Percentiles rank a stretch among this genome's conserved stretches.
Conservation (phyloP, 92 coral and sea anemone genomes). For the Heteractis magnifica region DNA sequence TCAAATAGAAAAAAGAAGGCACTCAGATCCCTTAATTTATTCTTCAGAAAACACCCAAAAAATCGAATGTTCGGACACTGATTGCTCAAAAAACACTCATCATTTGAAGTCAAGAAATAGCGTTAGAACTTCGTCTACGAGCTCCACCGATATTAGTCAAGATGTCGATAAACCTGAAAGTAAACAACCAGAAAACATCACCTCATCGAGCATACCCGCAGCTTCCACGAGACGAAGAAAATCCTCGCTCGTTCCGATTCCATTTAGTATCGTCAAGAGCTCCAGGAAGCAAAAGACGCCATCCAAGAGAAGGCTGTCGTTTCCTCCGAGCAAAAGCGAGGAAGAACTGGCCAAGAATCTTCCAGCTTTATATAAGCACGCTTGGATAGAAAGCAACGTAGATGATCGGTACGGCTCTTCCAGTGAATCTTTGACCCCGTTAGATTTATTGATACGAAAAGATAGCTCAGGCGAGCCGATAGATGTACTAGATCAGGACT, state of each 20-base stretch:
- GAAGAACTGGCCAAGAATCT: background rate
- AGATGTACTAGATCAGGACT: background rate
- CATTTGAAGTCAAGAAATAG: background rate
- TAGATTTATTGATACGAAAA: background rate
- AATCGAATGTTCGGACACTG: background rate
- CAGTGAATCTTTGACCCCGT: background rate
- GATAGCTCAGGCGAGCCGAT: background rate
- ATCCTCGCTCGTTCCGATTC: conserved; percentile 32
- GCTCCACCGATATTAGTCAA: background rate
- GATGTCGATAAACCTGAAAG: background rate
- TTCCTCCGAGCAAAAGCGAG: conserved; percentile 23
- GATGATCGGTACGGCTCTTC: background rate
- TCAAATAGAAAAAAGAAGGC: conserved; percentile 28
- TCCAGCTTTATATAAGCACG: background rate
- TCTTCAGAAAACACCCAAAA: background rate
- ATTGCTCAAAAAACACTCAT: background rate
- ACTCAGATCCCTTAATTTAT: conserved; percentile 25
- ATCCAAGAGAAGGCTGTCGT: conserved; percentile 14
- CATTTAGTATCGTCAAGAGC: conserved; percentile 20
- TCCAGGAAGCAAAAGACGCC: conserved; percentile 4
- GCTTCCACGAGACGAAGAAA: conserved; percentile 20
- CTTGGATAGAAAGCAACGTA: background rate
- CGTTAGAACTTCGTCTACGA: background rate
- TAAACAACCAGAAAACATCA: background rate
- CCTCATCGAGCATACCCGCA: background rate